These are phyloP conservation scores for Coelogynopora nodosa DNA, from an alignment of 2,888 invertebrate species.

Conservation along the genomic window DNA sequence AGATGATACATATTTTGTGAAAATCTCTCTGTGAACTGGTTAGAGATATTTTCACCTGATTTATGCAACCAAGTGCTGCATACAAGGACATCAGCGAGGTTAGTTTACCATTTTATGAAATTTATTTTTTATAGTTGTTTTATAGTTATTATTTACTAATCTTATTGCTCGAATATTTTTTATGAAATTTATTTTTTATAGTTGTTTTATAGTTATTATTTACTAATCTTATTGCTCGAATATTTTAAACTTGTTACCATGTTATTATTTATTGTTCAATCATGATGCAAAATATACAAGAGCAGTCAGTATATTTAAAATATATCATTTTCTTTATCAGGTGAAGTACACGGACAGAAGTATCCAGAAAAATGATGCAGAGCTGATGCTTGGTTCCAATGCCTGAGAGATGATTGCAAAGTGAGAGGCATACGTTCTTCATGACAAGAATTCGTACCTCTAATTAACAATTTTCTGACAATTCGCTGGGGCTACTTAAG, in stretches of 20 bases:
- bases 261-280: not conserved
- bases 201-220: too few relatives aligned
- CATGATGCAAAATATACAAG: not conserved
- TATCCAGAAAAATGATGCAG: not conserved
- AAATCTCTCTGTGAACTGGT: not conserved
- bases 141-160: too few relatives aligned
- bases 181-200: too few relatives aligned
- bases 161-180: too few relatives aligned
- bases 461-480: not conserved
- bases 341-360: not conserved
- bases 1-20: not conserved
- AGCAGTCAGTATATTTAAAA: not conserved
- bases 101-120: too few relatives aligned
- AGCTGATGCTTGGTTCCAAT: not conserved
- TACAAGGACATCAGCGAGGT: not conserved
- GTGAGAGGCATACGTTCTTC: not conserved
- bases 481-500: not conserved
- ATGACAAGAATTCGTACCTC: not conserved
- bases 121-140: too few relatives aligned
- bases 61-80: not conserved
- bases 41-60: not conserved
- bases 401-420: not conserved
- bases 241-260: too few relatives aligned
- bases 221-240: too few relatives aligned
- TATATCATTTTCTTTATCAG: not conserved